These are phyloP conservation scores for Mesoclemmys tuberculata DNA, from an alignment of 2,113 vertebrate species.

Conservation along the genomic window DNA sequence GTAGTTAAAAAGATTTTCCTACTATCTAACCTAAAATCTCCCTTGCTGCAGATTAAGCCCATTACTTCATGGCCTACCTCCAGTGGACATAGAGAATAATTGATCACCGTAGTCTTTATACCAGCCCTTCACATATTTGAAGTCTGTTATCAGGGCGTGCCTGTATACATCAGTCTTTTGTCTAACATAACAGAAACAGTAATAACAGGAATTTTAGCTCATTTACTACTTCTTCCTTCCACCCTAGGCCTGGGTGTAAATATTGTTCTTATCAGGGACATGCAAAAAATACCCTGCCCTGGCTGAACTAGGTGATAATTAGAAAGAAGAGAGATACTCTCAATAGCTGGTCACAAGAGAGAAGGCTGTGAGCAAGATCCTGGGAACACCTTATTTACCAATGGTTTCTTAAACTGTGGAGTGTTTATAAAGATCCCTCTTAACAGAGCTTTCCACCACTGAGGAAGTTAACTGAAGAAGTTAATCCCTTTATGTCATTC, in stretches of 20 bases:
- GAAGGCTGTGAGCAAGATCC: constrained; percentile 63
- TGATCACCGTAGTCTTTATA: not conserved
- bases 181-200: constrained; percentile 10
- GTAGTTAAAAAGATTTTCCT: not conserved
- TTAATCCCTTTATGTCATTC: constrained; percentile 45
- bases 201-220: constrained; percentile 39
- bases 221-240: constrained; percentile 32
- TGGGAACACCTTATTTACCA: constrained; percentile 69
- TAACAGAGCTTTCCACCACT: constrained; percentile 51
- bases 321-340: constrained; percentile 62
- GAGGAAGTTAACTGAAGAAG: constrained; percentile 56
- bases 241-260: constrained; percentile 38
- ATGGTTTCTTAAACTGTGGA: constrained; percentile 66
- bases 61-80: not conserved
- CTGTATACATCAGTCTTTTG: not conserved
- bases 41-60: not conserved
- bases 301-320: constrained; percentile 60
- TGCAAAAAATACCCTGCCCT: constrained; percentile 56
- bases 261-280: constrained; percentile 53
- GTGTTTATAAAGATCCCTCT: constrained; percentile 60
- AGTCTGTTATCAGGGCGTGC: not conserved
- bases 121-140: too few relatives aligned
- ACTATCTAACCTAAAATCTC: not conserved
- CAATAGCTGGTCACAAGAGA: constrained; percentile 63
- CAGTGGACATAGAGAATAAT: not conserved